Base-by-base conservation (phyloP, 2,113 vertebrate genomes). In the Oxyruncus cristatus region DNA sequence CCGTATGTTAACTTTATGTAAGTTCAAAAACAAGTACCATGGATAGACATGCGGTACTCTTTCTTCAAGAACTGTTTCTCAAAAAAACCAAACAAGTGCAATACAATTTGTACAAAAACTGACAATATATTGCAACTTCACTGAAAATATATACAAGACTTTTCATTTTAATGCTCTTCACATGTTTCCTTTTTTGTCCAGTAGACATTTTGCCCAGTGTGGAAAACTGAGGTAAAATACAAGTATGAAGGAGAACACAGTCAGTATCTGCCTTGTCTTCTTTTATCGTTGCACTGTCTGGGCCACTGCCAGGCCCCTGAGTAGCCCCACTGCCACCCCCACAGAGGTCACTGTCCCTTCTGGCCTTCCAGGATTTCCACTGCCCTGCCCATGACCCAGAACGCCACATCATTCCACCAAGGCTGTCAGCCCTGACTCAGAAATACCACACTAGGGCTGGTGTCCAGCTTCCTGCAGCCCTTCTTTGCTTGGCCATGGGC, bases 381-480 rank as follows among this genome's bases (percentile, higher is more conserved):
- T 15, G 44, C n/a, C 7, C 55, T 73, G 35, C 24, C 9, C 11
- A 17, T 12, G 20, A 13, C 27, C 33, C 61, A 59, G 26, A 26
- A 27, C 9, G 14, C 4, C 20, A 4, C 22, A 8, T 14, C 12
- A 47, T 14, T 3, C 28, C 39, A 3, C 16, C 0, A 2, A 30
- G 41, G 9, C 50, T 23, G 3, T 24, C 74, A 67, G 17, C 2
- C 7, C 32, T 28, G 16, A 7, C 11, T 53, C 44, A 53, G 35
- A 3, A 7, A 6, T 0, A 3, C 14, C 12, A 11, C 35, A 68
- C 12, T 18, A 41, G 8, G 39, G 28, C 35, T 17, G 3, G 5
- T 41, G 17, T 49, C 12, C 56, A 72, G 37, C 17, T 35, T 8
- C 27, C 28, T 4, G 0, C 8, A 14, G 15, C 24, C 53, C 23